Evolutionary conservation across 1,140 invertebrate species (phyloP).

Genomic region (Ridgeia piscesae): DNA sequence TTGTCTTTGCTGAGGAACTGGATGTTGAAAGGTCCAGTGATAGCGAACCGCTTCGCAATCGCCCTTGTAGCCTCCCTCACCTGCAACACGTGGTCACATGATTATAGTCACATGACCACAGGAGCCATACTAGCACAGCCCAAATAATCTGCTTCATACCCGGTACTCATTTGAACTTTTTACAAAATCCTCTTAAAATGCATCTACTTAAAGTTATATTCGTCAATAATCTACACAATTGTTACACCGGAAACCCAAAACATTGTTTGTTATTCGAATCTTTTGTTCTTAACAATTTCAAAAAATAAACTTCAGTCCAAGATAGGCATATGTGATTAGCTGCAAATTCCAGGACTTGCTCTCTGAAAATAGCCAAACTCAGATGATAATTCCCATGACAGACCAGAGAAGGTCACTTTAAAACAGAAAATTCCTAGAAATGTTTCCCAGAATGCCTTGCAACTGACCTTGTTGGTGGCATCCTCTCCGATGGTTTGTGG

Average conservation of each 20-base stretch:
- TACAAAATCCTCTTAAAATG: conserved; percentile 99
- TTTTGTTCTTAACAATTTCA: too few relatives aligned
- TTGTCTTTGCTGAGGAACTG: conserved; percentile 99
- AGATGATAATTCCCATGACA: too few relatives aligned
- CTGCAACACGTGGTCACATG: background rate
- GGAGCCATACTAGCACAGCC: background rate
- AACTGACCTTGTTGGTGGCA: conserved; percentile 61
- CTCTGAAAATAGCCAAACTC: too few relatives aligned
- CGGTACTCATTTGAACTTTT: conserved; percentile 90
- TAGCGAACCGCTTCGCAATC: conserved; percentile 85
- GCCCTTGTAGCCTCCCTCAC: conserved; percentile 75
- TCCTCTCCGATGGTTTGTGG: conserved; percentile 94
- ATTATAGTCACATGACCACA: background rate
- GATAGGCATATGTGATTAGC: too few relatives aligned
- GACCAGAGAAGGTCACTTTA: too few relatives aligned
- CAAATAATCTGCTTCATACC: conserved; percentile 48
- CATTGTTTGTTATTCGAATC: too few relatives aligned
- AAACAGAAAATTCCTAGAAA: too few relatives aligned
- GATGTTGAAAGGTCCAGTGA: conserved; percentile 97
- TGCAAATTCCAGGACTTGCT: too few relatives aligned
- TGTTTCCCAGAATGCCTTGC: background rate
- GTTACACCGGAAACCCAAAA: conserved; percentile 88
- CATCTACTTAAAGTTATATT: conserved; percentile 86
- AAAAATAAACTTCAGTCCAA: too few relatives aligned
- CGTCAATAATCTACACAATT: conserved; percentile 84